Evolutionary conservation across 30 jellyfish, hydroid and myxozoan species (phyloP), one percentile per base, ranked within the genome.

Genomic region (Cassiopea xamachana): DNA sequence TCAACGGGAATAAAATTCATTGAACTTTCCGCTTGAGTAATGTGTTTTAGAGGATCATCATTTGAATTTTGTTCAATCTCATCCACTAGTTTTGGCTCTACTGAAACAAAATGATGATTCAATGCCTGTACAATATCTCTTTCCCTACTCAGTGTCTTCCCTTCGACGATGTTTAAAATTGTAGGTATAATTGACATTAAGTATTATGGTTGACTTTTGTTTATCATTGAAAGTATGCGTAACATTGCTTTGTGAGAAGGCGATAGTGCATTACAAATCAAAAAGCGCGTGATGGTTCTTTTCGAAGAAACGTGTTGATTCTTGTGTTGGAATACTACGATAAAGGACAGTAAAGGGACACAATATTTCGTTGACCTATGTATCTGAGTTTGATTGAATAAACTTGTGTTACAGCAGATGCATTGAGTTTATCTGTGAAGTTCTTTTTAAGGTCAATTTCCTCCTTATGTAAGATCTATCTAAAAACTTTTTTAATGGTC

Each of bases 91-190:
- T 55, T 55, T 55, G 64, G 64, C 64, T 10, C 12, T 10, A 55
- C 64, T 69, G 78, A 69, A 39, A 39, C 48, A 69, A 69, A 69
- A 39, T 69, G 78, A 69, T 69, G 78, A 69, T 69, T 69, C 15
- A 69, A 39, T 69, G 78, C 78, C 48, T 69, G 47, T 17, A 39
- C 78, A 4, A 55, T 55, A 55, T 55, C 64, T 10, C 12, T 55
- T 55, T 55, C 64, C 64, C 64, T 55, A 10, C 64, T 55, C 12
- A 55, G 64, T 55, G 10, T 55, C 64, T 55, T 55, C 12, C 64
- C 64, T 55, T 10, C 12, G 12, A 55, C 12, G 7, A 55, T 27
- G 39, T 27, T 55, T 55, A 10, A 55, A 55, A 6, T 55, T 6
- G 0, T 55, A 55, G 64, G 64, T 55, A 55, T 55, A 6, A 10